These are phyloP conservation scores for Nerophis ophidion DNA, from an alignment of 2,113 vertebrate species.

Conservation along the genomic window DNA sequence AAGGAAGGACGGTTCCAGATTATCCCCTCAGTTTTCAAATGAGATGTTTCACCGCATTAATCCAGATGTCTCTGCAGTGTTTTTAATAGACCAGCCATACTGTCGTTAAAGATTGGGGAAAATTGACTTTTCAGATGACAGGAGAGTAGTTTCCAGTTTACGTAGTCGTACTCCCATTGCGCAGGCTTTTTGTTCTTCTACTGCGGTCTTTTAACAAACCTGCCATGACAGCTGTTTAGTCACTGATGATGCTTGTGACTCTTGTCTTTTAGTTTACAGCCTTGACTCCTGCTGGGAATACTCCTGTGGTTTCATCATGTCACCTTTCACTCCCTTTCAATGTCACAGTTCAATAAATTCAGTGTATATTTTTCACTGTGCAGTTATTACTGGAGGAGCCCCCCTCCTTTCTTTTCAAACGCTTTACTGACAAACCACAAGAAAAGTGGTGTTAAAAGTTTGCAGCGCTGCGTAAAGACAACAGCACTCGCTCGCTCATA, in stretches of 20 bases:
- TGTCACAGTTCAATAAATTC: too few relatives aligned
- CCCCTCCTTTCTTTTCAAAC: conserved; percentile 36
- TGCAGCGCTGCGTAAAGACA: conserved; percentile 33
- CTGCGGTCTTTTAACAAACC: conserved; percentile 42
- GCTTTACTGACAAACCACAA: conserved; percentile 31
- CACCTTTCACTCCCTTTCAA: conserved; percentile 14
- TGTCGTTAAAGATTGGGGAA: conserved; percentile 29
- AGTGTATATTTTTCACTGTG: too few relatives aligned
- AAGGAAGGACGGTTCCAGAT: conserved; percentile 1
- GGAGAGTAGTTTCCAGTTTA: conserved; percentile 34
- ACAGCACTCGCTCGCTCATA: conserved; percentile 38
- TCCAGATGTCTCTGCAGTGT: conserved; percentile 57
- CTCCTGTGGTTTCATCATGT: conserved; percentile 22
- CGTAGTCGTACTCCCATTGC: conserved; percentile 28
- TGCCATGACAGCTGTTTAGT: conserved; percentile 58
- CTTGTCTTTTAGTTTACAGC: conserved; percentile 34
- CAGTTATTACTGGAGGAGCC: too few relatives aligned
- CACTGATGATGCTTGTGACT: conserved; percentile 42
- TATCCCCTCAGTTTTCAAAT: conserved; percentile 10
- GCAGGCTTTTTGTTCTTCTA: conserved; percentile 47
- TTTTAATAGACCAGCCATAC: conserved; percentile 46
- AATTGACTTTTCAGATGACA: conserved; percentile 60
- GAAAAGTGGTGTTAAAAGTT: conserved; percentile 45
- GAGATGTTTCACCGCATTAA: conserved; percentile 19
- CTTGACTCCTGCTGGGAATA: conserved; percentile 33